These are phyloP conservation scores for Pteruthius melanotis DNA, from an alignment of 2,113 vertebrate species.

Conservation along the genomic window DNA sequence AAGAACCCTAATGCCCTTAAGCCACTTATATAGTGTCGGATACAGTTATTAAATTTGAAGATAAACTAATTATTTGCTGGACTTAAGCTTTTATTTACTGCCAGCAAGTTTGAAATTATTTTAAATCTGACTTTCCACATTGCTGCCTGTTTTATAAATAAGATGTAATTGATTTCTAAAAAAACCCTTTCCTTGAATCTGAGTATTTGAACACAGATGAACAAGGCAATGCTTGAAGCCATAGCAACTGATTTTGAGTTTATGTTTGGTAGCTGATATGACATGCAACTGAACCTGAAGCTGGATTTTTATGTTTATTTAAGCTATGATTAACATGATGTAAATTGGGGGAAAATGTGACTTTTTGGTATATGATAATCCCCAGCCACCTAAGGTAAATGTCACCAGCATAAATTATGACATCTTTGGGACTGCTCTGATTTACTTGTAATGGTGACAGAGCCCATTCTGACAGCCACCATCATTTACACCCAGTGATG, in stretches of 20 bases:
- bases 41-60: slow-evolving; percentile 40
- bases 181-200: neutral
- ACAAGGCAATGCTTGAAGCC: neutral
- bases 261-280: neutral
- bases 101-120: neutral
- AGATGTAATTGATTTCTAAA: slow-evolving; percentile 1
- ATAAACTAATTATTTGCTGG: neutral
- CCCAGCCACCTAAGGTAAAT: neutral
- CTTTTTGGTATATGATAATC: neutral
- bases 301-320: neutral
- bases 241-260: neutral
- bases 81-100: slow-evolving; percentile 25
- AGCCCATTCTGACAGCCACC: neutral
- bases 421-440: neutral
- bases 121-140: neutral
- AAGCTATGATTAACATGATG: neutral
- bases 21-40: slow-evolving; percentile 5
- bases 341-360: neutral
- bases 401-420: slow-evolving; percentile 20
- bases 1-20: slow-evolving; percentile 57
- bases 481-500: neutral
- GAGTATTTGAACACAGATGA: neutral
- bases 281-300: neutral
- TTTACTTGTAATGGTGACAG: neutral
- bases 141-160: slow-evolving; percentile 5